phyloP scores from a whole-genome alignment of 2,888 invertebrate species.

The Ectropis crepuscularia region DNA sequence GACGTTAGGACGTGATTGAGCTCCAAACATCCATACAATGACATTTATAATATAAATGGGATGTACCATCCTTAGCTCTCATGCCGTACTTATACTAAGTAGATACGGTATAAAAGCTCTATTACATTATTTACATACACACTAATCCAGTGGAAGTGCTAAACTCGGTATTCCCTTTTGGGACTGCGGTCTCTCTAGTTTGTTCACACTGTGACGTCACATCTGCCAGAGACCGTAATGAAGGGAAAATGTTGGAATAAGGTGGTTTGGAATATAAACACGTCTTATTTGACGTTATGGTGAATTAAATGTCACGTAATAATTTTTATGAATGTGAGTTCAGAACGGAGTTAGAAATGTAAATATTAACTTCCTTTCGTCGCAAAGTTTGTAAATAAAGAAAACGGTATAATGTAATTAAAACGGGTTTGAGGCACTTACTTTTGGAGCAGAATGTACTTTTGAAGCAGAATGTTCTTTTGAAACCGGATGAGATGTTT shows the following conservation, averaged over 20 bases:
- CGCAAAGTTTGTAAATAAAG: no score
- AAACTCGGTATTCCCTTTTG: conserved; percentile 46
- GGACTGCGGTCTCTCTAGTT: conserved; percentile 49
- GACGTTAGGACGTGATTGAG: no score
- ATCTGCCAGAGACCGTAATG: conserved; percentile 17
- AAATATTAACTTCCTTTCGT: no score
- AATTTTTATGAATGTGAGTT: no score
- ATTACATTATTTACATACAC: conserved; percentile 33
- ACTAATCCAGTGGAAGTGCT: conserved; percentile 21
- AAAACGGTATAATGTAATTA: no score
- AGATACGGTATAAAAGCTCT: background rate
- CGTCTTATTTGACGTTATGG: conserved; percentile 12
- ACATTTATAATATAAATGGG: no score
- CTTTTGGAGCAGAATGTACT: no score
- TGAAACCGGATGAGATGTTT: no score
- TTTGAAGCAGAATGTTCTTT: no score
- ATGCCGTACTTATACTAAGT: background rate
- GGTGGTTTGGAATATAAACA: conserved; percentile 4
- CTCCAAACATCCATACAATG: no score
- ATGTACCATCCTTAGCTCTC: background rate
- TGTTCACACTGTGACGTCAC: conserved; percentile 33
- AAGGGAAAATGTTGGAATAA: conserved; percentile 18
- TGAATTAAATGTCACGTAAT: conserved; percentile 4
- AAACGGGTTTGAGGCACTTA: no score
- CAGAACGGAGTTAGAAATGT: no score